phyloP scores from a whole-genome alignment of 1,140 invertebrate genomes.

The Drosophila kepulauana region DNA sequence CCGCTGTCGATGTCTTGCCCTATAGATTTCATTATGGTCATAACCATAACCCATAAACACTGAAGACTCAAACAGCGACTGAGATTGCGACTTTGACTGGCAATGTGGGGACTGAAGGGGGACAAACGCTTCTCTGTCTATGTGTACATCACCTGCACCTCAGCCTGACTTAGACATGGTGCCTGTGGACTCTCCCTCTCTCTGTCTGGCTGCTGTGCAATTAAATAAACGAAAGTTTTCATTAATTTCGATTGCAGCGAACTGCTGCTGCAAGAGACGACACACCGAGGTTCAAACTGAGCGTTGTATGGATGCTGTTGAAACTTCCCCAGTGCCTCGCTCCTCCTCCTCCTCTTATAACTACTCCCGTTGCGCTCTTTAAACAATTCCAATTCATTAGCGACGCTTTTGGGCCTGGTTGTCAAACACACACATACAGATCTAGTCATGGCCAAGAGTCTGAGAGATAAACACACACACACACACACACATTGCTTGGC shows the following conservation, averaged over 20 bases:
- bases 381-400: slow-evolving; percentile 81
- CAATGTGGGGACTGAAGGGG: not conserved
- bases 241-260: slow-evolving; percentile 79
- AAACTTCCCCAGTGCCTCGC: slow-evolving; percentile 3
- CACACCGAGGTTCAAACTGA: slow-evolving; percentile 46
- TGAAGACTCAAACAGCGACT: slow-evolving; percentile 21
- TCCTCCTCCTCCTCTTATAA: not conserved
- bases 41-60: slow-evolving; percentile 77
- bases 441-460: slow-evolving; percentile 38
- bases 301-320: not conserved
- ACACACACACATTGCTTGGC: slow-evolving; percentile 21
- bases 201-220: slow-evolving; percentile 70
- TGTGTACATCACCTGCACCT: slow-evolving; percentile 26
- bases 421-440: slow-evolving; percentile 38
- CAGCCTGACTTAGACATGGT: slow-evolving; percentile 24
- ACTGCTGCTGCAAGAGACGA: slow-evolving; percentile 51
- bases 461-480: not conserved
- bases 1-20: slow-evolving; percentile 69
- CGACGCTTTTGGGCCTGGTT: slow-evolving; percentile 69
- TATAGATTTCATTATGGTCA: slow-evolving; percentile 73
- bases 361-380: slow-evolving; percentile 45
- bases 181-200: slow-evolving; percentile 38
- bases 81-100: not conserved
- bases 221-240: slow-evolving; percentile 83
- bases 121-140: not conserved